These are phyloP conservation scores for Drosophila funebris DNA, from an alignment of 1,140 invertebrate species.

Conservation along the genomic window DNA sequence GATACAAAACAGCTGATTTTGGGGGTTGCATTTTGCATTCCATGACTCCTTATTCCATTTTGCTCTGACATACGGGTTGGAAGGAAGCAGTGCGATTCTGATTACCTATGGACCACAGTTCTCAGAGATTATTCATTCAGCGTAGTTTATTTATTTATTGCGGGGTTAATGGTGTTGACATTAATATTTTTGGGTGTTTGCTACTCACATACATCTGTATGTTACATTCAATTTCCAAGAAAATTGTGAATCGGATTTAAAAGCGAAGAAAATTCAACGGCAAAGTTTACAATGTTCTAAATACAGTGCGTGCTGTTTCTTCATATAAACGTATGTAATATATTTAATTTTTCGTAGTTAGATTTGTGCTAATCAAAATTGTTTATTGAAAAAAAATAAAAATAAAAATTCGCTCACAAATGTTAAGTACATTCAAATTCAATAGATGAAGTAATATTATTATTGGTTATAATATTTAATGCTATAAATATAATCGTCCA, in stretches of 20 bases:
- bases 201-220: not conserved
- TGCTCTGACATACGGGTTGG: not conserved
- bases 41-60: slow-evolving; percentile 5
- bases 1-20: slow-evolving; percentile 10
- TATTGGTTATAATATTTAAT: not conserved
- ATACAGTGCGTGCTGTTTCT: not conserved
- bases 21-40: slow-evolving; percentile 6
- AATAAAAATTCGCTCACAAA: not conserved
- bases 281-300: not conserved
- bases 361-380: not conserved
- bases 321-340: not conserved
- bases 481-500: not conserved
- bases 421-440: not conserved
- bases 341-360: not conserved
- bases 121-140: slow-evolving; percentile 41
- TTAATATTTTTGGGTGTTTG: slow-evolving; percentile 22
- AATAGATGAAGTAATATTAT: not conserved
- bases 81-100: slow-evolving; percentile 5
- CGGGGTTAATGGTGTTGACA: slow-evolving; percentile 30
- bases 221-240: slow-evolving; percentile 22
- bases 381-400: no score
- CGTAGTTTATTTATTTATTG: slow-evolving; percentile 33
- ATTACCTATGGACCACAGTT: slow-evolving; percentile 23
- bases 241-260: not conserved
- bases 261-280: not conserved